phyloP scores from a whole-genome alignment of 2,888 invertebrate genomes.

The Caenorhabditis afra region DNA sequence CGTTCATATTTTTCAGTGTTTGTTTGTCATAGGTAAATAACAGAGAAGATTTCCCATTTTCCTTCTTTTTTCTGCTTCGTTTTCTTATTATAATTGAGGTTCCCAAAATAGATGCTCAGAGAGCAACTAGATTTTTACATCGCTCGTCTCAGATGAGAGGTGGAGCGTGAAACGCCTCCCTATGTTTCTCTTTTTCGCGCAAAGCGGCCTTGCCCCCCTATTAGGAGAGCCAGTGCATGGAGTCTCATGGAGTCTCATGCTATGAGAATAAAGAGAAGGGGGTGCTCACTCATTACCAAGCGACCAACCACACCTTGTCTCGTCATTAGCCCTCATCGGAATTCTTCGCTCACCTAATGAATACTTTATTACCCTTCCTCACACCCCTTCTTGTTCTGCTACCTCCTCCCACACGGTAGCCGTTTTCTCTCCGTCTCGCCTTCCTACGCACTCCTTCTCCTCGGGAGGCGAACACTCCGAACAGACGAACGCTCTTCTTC shows the following conservation, averaged over 20 bases:
- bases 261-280: too few species aligned
- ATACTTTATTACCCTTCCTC: slow-evolving; percentile 37
- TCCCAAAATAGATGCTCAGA: slow-evolving; percentile 11
- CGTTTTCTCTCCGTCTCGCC: slow-evolving; percentile 20
- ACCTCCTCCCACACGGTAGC: slow-evolving; percentile 10
- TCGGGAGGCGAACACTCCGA: slow-evolving; percentile 26
- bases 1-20: too few species aligned
- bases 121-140: slow-evolving; percentile 14
- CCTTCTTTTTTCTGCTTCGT: slow-evolving; percentile 4
- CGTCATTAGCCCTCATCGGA: neutral
- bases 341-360: slow-evolving; percentile 9
- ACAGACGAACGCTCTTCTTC: slow-evolving; percentile 28
- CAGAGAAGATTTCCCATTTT: neutral
- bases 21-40: too few species aligned
- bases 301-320: neutral
- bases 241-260: too few species aligned
- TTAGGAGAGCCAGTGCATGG: too few species aligned
- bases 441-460: neutral
- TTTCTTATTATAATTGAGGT: slow-evolving; percentile 32
- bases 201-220: neutral
- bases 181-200: slow-evolving; percentile 11
- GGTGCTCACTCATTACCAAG: neutral
- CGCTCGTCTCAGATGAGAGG: neutral
- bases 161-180: slow-evolving; percentile 14
- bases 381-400: slow-evolving; percentile 19